Evolutionary conservation across 2,113 vertebrate species (phyloP).

Genomic region (Manacus vitellinus): DNA sequence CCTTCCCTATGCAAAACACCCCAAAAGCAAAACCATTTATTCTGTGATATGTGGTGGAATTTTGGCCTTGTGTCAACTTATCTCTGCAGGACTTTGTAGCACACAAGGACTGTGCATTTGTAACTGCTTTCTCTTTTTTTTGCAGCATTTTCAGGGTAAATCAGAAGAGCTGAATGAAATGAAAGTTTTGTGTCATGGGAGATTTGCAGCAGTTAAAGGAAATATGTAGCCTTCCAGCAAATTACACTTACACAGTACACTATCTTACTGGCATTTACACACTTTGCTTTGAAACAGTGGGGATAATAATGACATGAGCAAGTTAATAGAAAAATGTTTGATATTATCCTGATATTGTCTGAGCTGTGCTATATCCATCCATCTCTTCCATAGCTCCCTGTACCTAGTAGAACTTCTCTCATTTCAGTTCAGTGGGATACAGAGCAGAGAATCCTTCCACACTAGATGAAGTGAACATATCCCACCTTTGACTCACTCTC

Average conservation of each 20-base stretch:
- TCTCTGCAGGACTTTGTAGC: not conserved
- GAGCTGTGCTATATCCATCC: not conserved
- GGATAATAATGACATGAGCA: not conserved
- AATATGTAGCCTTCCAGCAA: not conserved
- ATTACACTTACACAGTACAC: not conserved
- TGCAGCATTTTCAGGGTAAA: not conserved
- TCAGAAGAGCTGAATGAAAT: not conserved
- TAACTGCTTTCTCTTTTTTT: not conserved
- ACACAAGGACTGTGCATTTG: not conserved
- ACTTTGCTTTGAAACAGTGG: not conserved
- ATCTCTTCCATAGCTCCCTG: not conserved
- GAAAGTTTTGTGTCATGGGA: not conserved
- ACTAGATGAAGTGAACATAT: not conserved
- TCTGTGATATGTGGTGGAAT: fast-evolving
- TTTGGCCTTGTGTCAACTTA: not conserved
- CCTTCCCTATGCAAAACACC: not conserved
- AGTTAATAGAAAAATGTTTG: not conserved
- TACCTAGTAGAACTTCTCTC: not conserved
- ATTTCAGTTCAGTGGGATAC: not conserved
- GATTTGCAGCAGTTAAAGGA: not conserved
- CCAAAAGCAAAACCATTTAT: not conserved
- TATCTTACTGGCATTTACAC: not conserved
- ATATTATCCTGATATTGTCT: not conserved
- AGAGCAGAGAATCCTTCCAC: not conserved
- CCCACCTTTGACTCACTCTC: not conserved